Conservation (phyloP, 2,797 vertebrate genomes). For the Anguilla marmorata region DNA sequence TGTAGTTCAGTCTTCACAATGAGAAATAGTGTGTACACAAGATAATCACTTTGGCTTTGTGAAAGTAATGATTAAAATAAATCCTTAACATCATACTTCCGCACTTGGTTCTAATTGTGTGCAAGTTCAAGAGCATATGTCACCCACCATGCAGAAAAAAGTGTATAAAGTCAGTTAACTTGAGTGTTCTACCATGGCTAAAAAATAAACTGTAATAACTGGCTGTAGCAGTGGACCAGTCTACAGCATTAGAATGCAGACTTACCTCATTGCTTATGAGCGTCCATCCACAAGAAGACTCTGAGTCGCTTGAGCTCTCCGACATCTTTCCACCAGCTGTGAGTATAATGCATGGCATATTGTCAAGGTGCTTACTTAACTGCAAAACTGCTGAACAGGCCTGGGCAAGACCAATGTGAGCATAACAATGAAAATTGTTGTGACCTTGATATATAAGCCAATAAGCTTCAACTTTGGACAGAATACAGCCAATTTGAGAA, state of each 20-base stretch:
- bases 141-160: background rate
- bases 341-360: conserved; percentile 40
- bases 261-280: conserved; percentile 93
- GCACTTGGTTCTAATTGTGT: background rate
- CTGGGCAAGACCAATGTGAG: conserved; percentile 1
- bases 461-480: background rate
- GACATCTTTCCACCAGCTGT: conserved; percentile 78
- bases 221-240: background rate
- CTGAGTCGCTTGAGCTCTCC: conserved; percentile 89
- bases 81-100: background rate
- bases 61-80: background rate
- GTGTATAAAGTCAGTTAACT: background rate
- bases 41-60: background rate
- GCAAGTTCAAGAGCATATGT: background rate
- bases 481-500: background rate
- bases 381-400: conserved; percentile 6
- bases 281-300: conserved; percentile 96
- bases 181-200: background rate
- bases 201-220: conserved; percentile 15
- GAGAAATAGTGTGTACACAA: background rate
- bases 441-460: background rate
- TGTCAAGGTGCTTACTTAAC: conserved; percentile 4
- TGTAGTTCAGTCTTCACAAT: background rate
- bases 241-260: background rate
- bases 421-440: background rate